Evolutionary conservation across 2,888 invertebrate genomes (phyloP), one percentile per base, ranked within the genome.

Genomic region (Oxytorus armatus): DNA sequence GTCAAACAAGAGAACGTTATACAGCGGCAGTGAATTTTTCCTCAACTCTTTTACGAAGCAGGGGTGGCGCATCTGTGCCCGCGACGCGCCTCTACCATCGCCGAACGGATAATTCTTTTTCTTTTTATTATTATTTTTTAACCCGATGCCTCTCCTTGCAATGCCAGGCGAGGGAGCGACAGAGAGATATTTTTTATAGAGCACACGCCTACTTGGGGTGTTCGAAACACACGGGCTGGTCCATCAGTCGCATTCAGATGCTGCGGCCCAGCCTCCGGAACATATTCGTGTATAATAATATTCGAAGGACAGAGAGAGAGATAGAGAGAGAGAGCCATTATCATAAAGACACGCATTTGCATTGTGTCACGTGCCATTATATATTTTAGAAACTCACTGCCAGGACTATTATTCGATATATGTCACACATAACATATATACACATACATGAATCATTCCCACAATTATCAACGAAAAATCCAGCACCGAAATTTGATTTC

Each of bases 1-100:
- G 89, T 90, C 88, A 89, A 90, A 88, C 86, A 86, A 88, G 86
- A 86, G 84, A 85, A 84, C 77, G 82, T 85, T 82, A 82, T 76
- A 81, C 79, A 55, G 61, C 55, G 69, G 65, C 57, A 66, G 55
- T 65, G 51, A 33, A 42, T 51, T 49, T 70, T 21, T 42, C 51
- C 44, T 63, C 68, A 85, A 84, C 87, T 86, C 85, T 86, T 66
- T 57, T 85, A 81, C 83, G 53, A 77, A 59, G 18, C 29, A 81
- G 79, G 83, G 72, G 63, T 44, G 69, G 42, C 65, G 88, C 88
- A 88, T 88, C 88, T 88, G 87, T 82, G 85, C 84, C 72, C 80
- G 84, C 81, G 82, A 79, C 79, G 81, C 77, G 80, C 72, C 82
- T 84, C 77, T 76, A 78, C 65, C 79, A 82, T 65, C 68, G 42